phyloP scores from a whole-genome alignment of 2,888 invertebrate species.

The Luperina testacea region DNA sequence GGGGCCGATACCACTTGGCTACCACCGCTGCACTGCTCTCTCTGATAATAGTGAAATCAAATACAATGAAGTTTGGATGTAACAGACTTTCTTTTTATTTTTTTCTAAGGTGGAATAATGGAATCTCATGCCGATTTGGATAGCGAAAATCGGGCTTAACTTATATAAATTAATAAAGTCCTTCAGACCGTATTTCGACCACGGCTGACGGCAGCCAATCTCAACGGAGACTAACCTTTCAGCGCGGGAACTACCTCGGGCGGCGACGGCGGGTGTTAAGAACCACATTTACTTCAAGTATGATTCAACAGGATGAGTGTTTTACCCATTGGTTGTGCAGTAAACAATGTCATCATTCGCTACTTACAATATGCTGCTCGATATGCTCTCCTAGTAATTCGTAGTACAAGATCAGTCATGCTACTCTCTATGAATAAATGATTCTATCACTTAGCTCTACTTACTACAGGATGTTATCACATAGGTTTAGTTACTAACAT shows the following conservation, averaged over 20 bases:
- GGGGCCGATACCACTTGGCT: too few species aligned
- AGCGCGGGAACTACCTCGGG: too few species aligned
- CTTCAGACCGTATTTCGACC: too few species aligned
- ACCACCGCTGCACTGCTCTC: too few species aligned
- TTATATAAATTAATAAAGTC: too few species aligned
- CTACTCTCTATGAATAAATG: conserved; percentile 20
- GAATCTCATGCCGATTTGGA: too few species aligned
- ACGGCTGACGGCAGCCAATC: too few species aligned
- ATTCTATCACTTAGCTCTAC: conserved; percentile 24
- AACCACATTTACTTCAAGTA: neutral
- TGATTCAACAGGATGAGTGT: neutral
- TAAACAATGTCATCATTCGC: neutral
- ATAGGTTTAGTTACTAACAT: conserved; percentile 20
- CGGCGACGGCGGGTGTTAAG: too few species aligned
- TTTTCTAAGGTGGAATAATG: neutral
- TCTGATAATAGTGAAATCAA: neutral
- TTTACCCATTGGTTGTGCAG: neutral
- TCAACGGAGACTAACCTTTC: too few species aligned
- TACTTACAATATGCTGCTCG: neutral
- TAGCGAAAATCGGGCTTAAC: too few species aligned
- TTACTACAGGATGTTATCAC: conserved; percentile 12
- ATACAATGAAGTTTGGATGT: neutral
- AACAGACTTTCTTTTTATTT: neutral
- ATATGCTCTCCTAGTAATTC: neutral
- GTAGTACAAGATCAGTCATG: neutral